These are phyloP conservation scores for Actenoides hombroni DNA, from an alignment of 2,113 vertebrate genomes.

Conservation along the genomic window DNA sequence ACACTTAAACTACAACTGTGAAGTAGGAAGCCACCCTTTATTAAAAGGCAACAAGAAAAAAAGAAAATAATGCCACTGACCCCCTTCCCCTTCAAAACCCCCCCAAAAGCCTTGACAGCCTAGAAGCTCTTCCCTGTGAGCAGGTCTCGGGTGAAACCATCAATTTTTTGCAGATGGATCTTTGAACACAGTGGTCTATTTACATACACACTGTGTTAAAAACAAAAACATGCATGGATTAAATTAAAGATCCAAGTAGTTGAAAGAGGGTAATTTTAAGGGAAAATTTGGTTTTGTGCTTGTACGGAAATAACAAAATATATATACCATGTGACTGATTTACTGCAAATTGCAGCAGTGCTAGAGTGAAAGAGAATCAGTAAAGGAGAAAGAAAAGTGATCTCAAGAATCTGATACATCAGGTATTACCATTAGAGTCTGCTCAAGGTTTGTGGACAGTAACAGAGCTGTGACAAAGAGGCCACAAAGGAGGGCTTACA, in stretches of 20 bases:
- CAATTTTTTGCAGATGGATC: neutral
- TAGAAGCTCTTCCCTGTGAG: neutral
- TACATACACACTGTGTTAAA: neutral
- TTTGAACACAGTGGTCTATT: neutral
- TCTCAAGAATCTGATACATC: neutral
- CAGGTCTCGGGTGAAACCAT: neutral
- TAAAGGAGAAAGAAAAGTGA: neutral
- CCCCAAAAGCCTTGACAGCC: neutral
- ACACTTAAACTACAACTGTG: neutral
- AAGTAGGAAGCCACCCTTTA: neutral
- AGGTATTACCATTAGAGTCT: neutral
- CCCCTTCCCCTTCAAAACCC: neutral
- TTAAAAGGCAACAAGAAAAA: neutral
- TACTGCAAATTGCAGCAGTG: neutral
- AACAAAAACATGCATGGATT: rapidly evolving
- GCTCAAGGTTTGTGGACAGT: neutral
- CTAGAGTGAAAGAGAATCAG: neutral
- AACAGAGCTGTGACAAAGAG: neutral
- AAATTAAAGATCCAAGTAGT: neutral
- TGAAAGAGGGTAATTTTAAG: neutral
- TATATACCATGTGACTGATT: neutral
- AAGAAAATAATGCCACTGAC: neutral
- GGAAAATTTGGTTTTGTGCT: neutral
- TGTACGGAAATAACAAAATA: neutral
- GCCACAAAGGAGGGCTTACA: neutral